Base-by-base conservation (phyloP, 2,888 invertebrate species). In the Chymomyza caudatula region DNA sequence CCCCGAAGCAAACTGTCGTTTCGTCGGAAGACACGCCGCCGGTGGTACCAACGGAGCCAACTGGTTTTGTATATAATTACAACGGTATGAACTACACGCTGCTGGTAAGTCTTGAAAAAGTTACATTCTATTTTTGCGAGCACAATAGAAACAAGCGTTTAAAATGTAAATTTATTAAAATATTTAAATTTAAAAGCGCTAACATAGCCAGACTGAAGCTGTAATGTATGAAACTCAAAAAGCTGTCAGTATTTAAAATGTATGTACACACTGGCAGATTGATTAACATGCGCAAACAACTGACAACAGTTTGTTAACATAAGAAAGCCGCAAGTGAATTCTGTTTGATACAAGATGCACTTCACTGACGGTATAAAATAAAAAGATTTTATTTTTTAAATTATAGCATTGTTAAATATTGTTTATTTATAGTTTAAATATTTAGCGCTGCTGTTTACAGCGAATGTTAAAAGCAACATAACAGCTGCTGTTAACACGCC, bases 101-200 rank as follows among this genome's bases (percentile, higher is more conserved):
- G 19, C 85, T 88, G 88, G 89, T 89, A 82, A 88, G 89, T 69
- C 74, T 76, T 67, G 4, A 44, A 22, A 5, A 22, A 22, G 0
- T 25, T 13, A 47, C 0, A 47, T 15, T 47, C 11, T 43, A n/a
- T 3, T 11, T 3, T 11, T 13, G 5, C 44, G 44, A 47, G 44
- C 44, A 47, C 44, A 47, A 47, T 6, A 5, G n/a, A 47, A 47
- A 20, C 22, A 5, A 51, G 20, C n/a, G 13, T 17, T 47, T 47
- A 4, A 47, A 17, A n/a, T n/a, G n/a, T n/a, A n/a, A n/a, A n/a
- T 11, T 43, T 43, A 43, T 43, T 4, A 43, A n/a, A 13, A 5
- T 4, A 43, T 43, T 43, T 43, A 43, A 43, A 43, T 43, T 11
- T 43, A n/a, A n/a, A 13, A n/a, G n/a, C n/a, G n/a, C n/a, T n/a